These are phyloP conservation scores for Pollachius pollachius DNA, from an alignment of 2,113 vertebrate species.

Conservation along the genomic window DNA sequence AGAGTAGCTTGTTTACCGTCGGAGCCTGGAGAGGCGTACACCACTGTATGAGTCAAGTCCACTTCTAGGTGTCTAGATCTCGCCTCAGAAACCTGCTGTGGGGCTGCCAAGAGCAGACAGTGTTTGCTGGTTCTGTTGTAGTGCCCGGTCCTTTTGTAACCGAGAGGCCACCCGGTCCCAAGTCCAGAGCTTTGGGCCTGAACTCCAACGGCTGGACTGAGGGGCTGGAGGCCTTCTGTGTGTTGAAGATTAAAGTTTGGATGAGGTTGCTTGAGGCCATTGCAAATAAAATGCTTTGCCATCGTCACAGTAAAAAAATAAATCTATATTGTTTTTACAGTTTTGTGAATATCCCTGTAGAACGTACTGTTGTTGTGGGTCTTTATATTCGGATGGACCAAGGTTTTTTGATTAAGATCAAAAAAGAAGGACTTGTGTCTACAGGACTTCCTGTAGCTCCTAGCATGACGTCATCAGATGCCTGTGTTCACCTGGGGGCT, in stretches of 20 bases:
- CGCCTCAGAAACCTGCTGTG: too few relatives aligned
- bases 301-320: too few relatives aligned
- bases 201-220: too few relatives aligned
- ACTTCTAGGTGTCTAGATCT: too few relatives aligned
- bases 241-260: too few relatives aligned
- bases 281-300: too few relatives aligned
- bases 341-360: slow-evolving; percentile 30
- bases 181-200: too few relatives aligned
- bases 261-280: too few relatives aligned
- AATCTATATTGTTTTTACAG: neutral
- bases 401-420: neutral
- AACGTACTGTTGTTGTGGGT: neutral
- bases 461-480: slow-evolving; percentile 27
- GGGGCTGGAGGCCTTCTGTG: too few relatives aligned
- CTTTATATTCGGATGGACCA: slow-evolving; percentile 29
- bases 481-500: neutral
- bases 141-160: neutral
- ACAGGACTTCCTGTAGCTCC: slow-evolving; percentile 30
- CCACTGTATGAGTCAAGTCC: neutral
- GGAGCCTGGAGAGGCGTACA: slow-evolving; percentile 12
- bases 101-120: too few relatives aligned
- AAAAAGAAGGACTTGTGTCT: neutral
- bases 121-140: slow-evolving; percentile 32
- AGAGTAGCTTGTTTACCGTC: slow-evolving; percentile 10
- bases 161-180: too few relatives aligned